These are phyloP conservation scores for Liodrosophila aerea DNA, from an alignment of 2,888 invertebrate genomes.

Conservation along the genomic window DNA sequence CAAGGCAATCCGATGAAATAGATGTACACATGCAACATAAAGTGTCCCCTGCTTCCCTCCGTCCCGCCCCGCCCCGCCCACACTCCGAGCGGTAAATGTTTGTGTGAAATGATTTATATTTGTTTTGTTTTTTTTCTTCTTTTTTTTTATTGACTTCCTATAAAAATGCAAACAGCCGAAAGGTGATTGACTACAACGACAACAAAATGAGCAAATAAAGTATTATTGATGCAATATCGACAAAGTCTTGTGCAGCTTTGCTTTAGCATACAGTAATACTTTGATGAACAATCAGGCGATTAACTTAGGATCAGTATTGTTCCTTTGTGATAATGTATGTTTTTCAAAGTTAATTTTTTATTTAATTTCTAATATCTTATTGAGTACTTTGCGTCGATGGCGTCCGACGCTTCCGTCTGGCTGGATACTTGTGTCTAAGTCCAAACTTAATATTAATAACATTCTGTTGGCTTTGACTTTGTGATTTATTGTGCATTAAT, in stretches of 20 bases:
- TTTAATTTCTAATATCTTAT: no score
- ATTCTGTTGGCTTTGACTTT: no score
- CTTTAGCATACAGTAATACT: conserved; percentile 27
- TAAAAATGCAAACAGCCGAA: conserved; percentile 53
- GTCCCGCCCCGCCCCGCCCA: background rate
- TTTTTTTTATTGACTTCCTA: conserved; percentile 67
- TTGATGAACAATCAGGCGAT: background rate
- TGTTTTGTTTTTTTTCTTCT: conserved; percentile 34
- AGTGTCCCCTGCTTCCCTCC: background rate
- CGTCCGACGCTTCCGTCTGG: no score
- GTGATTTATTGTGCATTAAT: no score
- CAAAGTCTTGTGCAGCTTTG: conserved; percentile 50
- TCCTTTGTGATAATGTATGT: no score
- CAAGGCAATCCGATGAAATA: conserved; percentile 72
- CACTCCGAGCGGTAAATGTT: conserved; percentile 31
- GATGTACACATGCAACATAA: conserved; percentile 49
- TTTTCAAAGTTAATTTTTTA: no score
- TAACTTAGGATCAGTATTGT: no score
- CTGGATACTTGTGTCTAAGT: no score
- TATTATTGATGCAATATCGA: conserved; percentile 39
- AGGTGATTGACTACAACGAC: conserved; percentile 69
- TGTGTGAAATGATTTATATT: conserved; percentile 51
- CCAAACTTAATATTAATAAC: no score
- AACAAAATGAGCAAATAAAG: conserved; percentile 20
- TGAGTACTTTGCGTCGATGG: no score